phyloP scores from a whole-genome alignment of 2,113 vertebrate species.

The Cololabis saira region DNA sequence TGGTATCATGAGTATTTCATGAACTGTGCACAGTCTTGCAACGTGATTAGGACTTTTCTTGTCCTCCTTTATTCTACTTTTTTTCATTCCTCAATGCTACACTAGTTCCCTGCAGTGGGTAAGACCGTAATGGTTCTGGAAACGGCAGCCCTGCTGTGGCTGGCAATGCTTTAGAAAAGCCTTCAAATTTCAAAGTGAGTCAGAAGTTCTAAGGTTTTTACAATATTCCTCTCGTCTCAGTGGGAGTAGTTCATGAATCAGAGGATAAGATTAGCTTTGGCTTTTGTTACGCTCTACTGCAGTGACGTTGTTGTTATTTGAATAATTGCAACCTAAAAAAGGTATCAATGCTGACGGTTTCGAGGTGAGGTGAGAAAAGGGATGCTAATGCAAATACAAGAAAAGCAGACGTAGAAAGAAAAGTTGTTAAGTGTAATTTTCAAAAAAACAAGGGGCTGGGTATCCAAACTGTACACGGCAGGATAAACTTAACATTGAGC shows the following conservation, averaged over 20 bases:
- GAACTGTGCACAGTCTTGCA: not conserved
- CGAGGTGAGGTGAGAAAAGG: too few relatives aligned
- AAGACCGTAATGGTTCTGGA: conserved; percentile 31
- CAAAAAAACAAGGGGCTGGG: too few relatives aligned
- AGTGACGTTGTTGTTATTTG: too few relatives aligned
- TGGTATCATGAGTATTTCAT: not conserved
- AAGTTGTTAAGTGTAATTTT: too few relatives aligned
- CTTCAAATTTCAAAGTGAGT: conserved; percentile 14
- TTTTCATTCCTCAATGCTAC: conserved; percentile 12
- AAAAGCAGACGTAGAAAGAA: too few relatives aligned
- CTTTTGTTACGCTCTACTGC: not conserved
- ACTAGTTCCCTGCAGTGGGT: conserved; percentile 22
- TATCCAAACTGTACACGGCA: too few relatives aligned
- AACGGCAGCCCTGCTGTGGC: conserved; percentile 51
- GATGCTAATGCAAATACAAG: too few relatives aligned
- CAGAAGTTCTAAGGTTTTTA: conserved; percentile 9
- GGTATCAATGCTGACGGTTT: too few relatives aligned
- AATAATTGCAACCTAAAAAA: too few relatives aligned
- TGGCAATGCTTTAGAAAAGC: conserved; percentile 25
- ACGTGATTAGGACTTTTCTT: not conserved
- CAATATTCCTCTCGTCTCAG: conserved; percentile 12
- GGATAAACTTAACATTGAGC: too few relatives aligned
- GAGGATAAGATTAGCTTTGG: conserved; percentile 10
- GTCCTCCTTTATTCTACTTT: conserved; percentile 4
- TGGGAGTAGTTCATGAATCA: conserved; percentile 46